Base-by-base conservation (phyloP, 2,797 vertebrate genomes). In the Clarias pachynema region DNA sequence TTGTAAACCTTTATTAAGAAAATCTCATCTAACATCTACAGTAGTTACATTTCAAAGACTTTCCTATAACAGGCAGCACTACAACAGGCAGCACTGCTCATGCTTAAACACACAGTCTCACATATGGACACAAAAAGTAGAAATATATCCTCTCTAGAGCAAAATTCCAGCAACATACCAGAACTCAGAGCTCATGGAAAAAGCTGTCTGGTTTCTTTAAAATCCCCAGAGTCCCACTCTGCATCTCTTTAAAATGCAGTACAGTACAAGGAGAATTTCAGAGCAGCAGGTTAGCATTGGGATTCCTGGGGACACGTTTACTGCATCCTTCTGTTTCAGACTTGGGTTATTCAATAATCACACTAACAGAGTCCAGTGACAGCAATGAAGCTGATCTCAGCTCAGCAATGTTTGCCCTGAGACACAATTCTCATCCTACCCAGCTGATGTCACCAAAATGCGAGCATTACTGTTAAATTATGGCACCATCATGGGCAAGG, bases 401-500 rank as follows among this genome's bases (percentile, higher is more conserved):
- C 73, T 60, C 62, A 84, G 60, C 31, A 65, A 56, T 34, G 49
- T 68, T 26, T 81, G 65, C 44, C 15, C 66, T 37, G 53, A 63
- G 70, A 89, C 16, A 56, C 49, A 65, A 31, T 20, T 56, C 74
- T 65, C 26, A 84, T 84, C 60, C 83, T 69, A 63, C 85, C 62
- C 63, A 31, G 86, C 87, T 90, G 88, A 93, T 94, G 91, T 91
- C 91, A 92, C 90, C 90, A 92, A 91, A 49, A 91, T 90, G 82
- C 88, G 88, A 84, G 89, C 88, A 89, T 90, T 89, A 90, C 89
- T 73, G 88, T 87, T 92, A 93, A 94, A 93, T 93, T 89, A 94
- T 90, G 89, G 88, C 91, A 86, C 88, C 88, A 89, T 93, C 92
- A 93, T 89, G 91, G 91, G 90, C 82, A 87, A 91, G 87, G 90